Percentiles rank a stretch among this genome's conserved stretches.
These are phyloP conservation scores for Zoanthus sociatus DNA, from an alignment of 92 coral and sea anemone species.

Conservation along the genomic window DNA sequence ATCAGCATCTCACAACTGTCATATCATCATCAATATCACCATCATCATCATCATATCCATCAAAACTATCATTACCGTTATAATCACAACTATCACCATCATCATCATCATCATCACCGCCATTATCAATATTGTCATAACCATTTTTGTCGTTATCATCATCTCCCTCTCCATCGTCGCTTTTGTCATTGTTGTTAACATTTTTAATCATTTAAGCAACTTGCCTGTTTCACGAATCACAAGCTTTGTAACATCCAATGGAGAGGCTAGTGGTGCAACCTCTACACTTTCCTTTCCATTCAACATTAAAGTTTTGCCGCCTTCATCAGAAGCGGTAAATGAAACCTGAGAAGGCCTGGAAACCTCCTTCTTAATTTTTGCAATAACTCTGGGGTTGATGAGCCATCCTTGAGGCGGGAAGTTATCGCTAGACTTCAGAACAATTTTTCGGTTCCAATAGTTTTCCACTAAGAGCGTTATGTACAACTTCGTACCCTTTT, in stretches of 20 bases:
- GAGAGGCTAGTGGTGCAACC: constrained; percentile 70
- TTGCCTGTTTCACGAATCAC: constrained; percentile 74
- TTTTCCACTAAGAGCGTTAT: constrained; percentile 77
- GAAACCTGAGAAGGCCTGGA: constrained; percentile 73
- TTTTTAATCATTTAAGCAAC: neutral
- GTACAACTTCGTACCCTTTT: constrained; percentile 76
- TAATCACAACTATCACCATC: neutral
- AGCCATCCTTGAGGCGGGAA: constrained; percentile 74
- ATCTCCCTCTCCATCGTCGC: neutral
- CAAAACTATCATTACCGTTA: neutral
- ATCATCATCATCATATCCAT: neutral
- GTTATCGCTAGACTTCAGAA: constrained; percentile 65
- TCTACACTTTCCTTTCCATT: constrained; percentile 58
- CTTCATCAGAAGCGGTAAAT: constrained; percentile 59
- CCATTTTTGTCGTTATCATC: neutral
- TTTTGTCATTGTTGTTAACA: neutral
- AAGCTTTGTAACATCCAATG: constrained; percentile 65
- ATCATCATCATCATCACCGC: neutral
- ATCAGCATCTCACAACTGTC: neutral
- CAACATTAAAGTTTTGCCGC: constrained; percentile 41
- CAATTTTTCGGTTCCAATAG: constrained; percentile 57
- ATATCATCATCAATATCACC: neutral
- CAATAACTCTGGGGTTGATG: constrained; percentile 63
- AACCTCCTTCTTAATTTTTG: constrained; percentile 81
- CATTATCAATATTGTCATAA: neutral